Evolutionary conservation across 2,888 invertebrate genomes (phyloP).

Genomic region (Leucoptera coffeella): DNA sequence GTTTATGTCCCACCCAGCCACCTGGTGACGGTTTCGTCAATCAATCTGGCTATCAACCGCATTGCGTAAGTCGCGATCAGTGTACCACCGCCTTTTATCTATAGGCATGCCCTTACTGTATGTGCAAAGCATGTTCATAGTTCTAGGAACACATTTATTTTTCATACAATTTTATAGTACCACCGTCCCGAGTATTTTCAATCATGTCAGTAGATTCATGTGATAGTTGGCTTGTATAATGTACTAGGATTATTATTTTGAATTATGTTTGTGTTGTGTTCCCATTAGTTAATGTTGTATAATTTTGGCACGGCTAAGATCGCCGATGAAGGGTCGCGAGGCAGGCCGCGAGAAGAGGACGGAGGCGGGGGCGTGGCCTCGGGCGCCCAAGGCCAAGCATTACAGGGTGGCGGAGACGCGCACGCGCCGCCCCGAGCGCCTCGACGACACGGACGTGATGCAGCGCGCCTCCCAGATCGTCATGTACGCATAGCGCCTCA

Average conservation of each 20-base stretch:
- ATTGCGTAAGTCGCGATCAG: slow-evolving; percentile 88
- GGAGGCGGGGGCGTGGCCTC: slow-evolving; percentile 14
- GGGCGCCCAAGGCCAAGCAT: slow-evolving; percentile 26
- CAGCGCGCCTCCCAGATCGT: slow-evolving; percentile 83
- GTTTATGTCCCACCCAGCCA: slow-evolving; percentile 69
- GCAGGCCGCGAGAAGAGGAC: slow-evolving; percentile 12
- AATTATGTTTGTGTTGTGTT: too few relatives aligned
- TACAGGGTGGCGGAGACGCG: slow-evolving; percentile 43
- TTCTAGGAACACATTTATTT: too few relatives aligned
- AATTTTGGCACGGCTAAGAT: slow-evolving; percentile 10
- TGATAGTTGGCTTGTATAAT: too few relatives aligned
- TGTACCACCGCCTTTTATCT: not conserved
- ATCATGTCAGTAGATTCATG: too few relatives aligned
- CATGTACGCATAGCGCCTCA: too few relatives aligned
- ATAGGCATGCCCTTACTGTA: not conserved
- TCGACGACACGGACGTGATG: slow-evolving; percentile 75
- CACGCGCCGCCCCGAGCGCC: slow-evolving; percentile 43
- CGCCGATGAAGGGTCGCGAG: slow-evolving; percentile 19
- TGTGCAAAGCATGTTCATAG: too few relatives aligned
- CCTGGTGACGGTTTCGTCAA: slow-evolving; percentile 87
- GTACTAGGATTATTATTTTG: too few relatives aligned
- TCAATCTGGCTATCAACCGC: slow-evolving; percentile 88
- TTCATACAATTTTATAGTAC: too few relatives aligned
- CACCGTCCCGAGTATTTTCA: too few relatives aligned
- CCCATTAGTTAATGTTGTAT: too few relatives aligned